Evolutionary conservation across 1,140 invertebrate genomes (phyloP), one percentile per base, ranked within the genome.

Genomic region (Latrodectus geometricus): DNA sequence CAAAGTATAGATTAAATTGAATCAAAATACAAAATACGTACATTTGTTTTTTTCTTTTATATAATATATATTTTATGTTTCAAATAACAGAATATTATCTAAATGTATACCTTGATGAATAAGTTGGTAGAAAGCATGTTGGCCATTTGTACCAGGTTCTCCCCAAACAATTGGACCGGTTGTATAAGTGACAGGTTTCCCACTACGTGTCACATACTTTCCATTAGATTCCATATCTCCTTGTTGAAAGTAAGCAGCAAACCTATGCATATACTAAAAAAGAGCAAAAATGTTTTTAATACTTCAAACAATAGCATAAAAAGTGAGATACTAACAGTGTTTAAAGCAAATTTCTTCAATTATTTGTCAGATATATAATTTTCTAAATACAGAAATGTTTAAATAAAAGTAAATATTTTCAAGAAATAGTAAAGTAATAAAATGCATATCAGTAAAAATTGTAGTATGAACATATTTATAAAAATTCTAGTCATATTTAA

Each of bases 161-260:
- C 98, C 94, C 98, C 96, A 98, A 61, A 97, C 95, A 89, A 98
- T 95, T 70, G 97, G 96, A 0, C 98, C 98, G 11, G 97, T 99
- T 50, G 91, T 93, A 91, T 97, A 98, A 89, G 94, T 91, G 0
- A 97, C 97, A 20, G 90, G 91, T 65, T 94, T 90, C 0, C 97
- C 96, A 88, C 93, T 93, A 66, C 95, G 93, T 12, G 96, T 98
- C 0, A 94, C 91, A 90, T 91, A 92, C 93, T 99, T 99, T 89
- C 99, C 99, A 93, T 99, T 99, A 87, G 97, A 99, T 92, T 99
- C 99, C 99, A 99, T 99, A 91, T 99, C 99, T 14, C 98, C 98
- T 93, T 99, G 99, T 92, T 99, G 99, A 92, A 99, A 99, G 92
- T 99, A 99, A 14, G 99, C 98, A 65, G 99, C 96, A 92, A 99